Conservation (phyloP, 2,888 invertebrate genomes). For the Melanostoma mellinum region DNA sequence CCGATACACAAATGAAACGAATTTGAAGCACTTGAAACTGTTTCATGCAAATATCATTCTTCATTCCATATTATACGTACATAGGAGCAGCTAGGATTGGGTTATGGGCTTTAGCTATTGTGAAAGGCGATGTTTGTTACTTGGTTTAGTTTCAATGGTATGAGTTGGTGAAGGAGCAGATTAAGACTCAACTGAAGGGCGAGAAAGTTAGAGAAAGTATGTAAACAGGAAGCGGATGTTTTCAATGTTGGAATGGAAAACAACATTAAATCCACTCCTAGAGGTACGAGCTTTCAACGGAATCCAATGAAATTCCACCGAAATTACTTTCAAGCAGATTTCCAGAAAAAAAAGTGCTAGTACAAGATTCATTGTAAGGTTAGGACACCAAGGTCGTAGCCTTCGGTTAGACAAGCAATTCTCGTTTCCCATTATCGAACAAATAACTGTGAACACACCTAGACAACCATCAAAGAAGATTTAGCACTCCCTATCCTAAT, state of each 20-base stretch:
- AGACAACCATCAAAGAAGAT: too few species aligned
- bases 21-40: slow-evolving; percentile 31
- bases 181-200: slow-evolving; percentile 5
- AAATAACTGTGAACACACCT: too few species aligned
- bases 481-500: too few species aligned
- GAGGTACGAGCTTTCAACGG: neutral
- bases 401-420: too few species aligned
- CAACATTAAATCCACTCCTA: slow-evolving; percentile 9
- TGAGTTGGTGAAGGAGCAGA: slow-evolving; percentile 17
- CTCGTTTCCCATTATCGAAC: too few species aligned
- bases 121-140: slow-evolving; percentile 15
- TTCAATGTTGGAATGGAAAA: slow-evolving; percentile 14
- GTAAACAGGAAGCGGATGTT: slow-evolving; percentile 24
- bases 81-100: slow-evolving; percentile 8
- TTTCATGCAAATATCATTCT: slow-evolving; percentile 57
- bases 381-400: too few species aligned
- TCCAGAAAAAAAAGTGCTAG: too few species aligned
- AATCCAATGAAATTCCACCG: too few species aligned
- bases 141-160: slow-evolving; percentile 17
- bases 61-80: slow-evolving; percentile 15
- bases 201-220: slow-evolving; percentile 19
- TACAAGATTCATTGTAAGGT: too few species aligned
- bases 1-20: slow-evolving; percentile 6
- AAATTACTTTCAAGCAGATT: too few species aligned
- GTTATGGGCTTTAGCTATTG: neutral